A percentile compares a stretch with the other conserved stretches of the same genome.
Conservation (phyloP, 1,140 invertebrate species). For the Mya arenaria region DNA sequence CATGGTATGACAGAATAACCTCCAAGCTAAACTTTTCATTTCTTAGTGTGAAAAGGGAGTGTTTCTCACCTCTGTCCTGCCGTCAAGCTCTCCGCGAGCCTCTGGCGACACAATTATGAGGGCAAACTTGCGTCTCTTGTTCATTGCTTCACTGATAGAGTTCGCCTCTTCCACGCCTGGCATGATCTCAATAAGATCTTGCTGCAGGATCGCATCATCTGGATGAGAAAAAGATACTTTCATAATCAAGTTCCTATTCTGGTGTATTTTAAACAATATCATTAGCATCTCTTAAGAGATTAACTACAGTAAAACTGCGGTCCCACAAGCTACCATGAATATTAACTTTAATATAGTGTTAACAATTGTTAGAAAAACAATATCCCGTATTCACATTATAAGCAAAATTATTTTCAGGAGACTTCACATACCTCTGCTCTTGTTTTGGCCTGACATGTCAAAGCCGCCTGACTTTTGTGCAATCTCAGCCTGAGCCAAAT, state of each 20-base stretch:
- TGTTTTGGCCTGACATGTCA: constrained; percentile 78
- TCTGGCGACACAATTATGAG: constrained; percentile 84
- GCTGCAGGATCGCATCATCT: constrained; percentile 83
- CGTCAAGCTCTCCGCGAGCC: constrained; percentile 82
- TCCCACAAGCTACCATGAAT: too few relatives aligned
- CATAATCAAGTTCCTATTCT: too few relatives aligned
- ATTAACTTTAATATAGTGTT: too few relatives aligned
- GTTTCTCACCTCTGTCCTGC: constrained; percentile 82
- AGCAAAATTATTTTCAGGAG: not conserved
- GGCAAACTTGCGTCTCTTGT: constrained; percentile 84
- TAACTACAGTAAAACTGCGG: too few relatives aligned
- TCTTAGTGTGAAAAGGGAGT: too few relatives aligned
- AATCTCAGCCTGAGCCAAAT: constrained; percentile 85
- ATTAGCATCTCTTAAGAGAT: too few relatives aligned
- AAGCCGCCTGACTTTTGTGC: constrained; percentile 83
- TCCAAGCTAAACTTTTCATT: too few relatives aligned
- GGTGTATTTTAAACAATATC: too few relatives aligned
- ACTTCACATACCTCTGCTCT: constrained; percentile 75
- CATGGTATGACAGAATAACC: too few relatives aligned
- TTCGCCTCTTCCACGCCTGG: constrained; percentile 85
- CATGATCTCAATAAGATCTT: constrained; percentile 84
- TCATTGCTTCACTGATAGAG: constrained; percentile 84
- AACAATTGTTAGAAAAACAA: too few relatives aligned
- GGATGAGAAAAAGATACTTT: not conserved
- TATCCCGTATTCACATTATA: too few relatives aligned